Evolutionary conservation across 2,888 invertebrate genomes (phyloP).

Genomic region (Pristionchus fissidentatus): DNA sequence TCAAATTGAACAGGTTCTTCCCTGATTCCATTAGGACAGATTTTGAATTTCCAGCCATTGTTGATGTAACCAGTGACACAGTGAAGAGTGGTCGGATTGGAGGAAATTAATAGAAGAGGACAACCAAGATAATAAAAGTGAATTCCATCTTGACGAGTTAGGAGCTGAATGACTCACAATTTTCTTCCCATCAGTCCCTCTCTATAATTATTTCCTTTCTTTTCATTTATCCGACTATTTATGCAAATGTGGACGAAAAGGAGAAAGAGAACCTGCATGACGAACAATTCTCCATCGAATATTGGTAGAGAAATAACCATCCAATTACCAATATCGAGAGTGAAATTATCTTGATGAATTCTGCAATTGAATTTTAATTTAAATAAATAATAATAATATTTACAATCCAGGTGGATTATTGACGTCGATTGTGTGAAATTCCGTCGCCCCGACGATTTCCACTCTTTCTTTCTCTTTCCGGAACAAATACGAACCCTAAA

Average conservation of each 20-base stretch:
- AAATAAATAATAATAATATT: not conserved
- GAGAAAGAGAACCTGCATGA: not conserved
- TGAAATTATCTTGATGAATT: not conserved
- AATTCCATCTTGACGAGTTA: not conserved
- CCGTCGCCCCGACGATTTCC: not conserved
- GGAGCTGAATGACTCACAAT: not conserved
- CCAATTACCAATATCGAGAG: not conserved
- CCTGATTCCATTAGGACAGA: not conserved
- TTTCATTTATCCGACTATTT: too few relatives aligned
- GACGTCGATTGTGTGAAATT: constrained; percentile 3
- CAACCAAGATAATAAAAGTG: not conserved
- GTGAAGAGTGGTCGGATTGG: not conserved
- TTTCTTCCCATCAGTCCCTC: too few relatives aligned
- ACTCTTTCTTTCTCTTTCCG: not conserved
- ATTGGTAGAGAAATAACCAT: not conserved
- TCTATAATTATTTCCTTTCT: too few relatives aligned
- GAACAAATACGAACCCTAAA: not conserved
- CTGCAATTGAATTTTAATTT: not conserved
- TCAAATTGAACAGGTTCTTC: not conserved
- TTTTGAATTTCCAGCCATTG: not conserved
- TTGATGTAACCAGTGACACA: not conserved
- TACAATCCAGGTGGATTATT: not conserved
- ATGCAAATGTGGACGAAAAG: too few relatives aligned
- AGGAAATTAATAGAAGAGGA: not conserved
- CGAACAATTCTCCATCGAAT: constrained; percentile 13